Conservation (phyloP, 2,797 vertebrate species). For the Sebastes hubbsi region DNA sequence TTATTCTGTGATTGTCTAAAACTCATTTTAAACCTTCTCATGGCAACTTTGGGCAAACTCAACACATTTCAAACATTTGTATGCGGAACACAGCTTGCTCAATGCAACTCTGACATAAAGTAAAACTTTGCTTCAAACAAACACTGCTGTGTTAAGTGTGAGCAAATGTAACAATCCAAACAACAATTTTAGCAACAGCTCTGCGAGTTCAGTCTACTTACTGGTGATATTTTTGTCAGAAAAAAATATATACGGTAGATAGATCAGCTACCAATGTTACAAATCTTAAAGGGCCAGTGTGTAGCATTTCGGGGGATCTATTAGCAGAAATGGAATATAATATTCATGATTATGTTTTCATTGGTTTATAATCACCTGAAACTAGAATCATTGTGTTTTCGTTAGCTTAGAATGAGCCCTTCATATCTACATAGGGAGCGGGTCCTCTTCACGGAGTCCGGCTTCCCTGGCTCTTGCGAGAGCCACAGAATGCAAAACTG, state of each 20-base stretch:
- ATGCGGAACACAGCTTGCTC: background rate
- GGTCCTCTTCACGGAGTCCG: too few relatives aligned
- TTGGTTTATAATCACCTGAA: too few relatives aligned
- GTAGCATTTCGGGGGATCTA: too few relatives aligned
- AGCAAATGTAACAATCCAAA: background rate
- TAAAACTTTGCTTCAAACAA: background rate
- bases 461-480: too few relatives aligned
- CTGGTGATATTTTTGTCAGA: background rate
- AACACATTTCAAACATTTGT: background rate
- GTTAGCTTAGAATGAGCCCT: too few relatives aligned
- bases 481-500: too few relatives aligned
- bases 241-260: background rate
- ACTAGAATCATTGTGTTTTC: too few relatives aligned
- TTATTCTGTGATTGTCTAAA: conserved; percentile 2
- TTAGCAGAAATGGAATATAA: too few relatives aligned
- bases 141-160: background rate
- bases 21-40: background rate
- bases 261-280: background rate
- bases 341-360: too few relatives aligned
- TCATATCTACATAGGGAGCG: too few relatives aligned
- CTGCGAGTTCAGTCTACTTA: background rate
- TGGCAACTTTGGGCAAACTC: background rate
- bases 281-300: background rate
- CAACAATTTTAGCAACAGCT: background rate
- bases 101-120: background rate